Conservation (phyloP, 1,140 invertebrate species). For the Anthonomus grandis region DNA sequence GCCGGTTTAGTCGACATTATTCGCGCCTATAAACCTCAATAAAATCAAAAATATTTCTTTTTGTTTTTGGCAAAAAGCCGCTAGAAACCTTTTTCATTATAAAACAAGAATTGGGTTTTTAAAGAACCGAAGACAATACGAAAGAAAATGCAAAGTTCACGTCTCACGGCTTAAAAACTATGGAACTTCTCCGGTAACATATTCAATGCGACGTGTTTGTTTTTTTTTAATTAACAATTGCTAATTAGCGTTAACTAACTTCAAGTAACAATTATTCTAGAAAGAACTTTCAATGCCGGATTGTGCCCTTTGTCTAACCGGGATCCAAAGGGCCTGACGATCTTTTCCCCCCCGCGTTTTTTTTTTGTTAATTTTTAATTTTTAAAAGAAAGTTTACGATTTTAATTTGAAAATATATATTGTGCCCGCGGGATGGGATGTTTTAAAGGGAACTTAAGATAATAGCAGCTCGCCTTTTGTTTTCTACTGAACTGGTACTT, state of each 20-base stretch:
- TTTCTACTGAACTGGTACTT: too few species aligned
- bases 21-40: too few species aligned
- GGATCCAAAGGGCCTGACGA: conserved; percentile 29
- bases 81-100: too few species aligned
- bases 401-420: conserved; percentile 20
- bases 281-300: conserved; percentile 34
- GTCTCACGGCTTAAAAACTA: conserved; percentile 17
- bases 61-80: too few species aligned
- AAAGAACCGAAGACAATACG: too few species aligned
- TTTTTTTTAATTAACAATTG: conserved; percentile 40
- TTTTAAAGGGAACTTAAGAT: conserved; percentile 7
- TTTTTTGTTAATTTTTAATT: not conserved
- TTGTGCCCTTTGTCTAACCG: conserved; percentile 29
- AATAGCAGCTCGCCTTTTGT: conserved; percentile 1
- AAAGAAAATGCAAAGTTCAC: conserved; percentile 3
- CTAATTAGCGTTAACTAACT: conserved; percentile 39
- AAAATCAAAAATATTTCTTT: too few species aligned
- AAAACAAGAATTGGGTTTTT: too few species aligned
- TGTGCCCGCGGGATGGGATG: conserved; percentile 1
- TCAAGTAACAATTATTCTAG: conserved; percentile 33
- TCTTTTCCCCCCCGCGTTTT: conserved; percentile 22
- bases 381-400: conserved; percentile 27
- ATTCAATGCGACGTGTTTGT: conserved; percentile 31
- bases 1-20: too few species aligned
- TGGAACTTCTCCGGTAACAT: conserved; percentile 24